Conservation (phyloP, 2,113 vertebrate species). For the Onychorhynchus coronatus region DNA sequence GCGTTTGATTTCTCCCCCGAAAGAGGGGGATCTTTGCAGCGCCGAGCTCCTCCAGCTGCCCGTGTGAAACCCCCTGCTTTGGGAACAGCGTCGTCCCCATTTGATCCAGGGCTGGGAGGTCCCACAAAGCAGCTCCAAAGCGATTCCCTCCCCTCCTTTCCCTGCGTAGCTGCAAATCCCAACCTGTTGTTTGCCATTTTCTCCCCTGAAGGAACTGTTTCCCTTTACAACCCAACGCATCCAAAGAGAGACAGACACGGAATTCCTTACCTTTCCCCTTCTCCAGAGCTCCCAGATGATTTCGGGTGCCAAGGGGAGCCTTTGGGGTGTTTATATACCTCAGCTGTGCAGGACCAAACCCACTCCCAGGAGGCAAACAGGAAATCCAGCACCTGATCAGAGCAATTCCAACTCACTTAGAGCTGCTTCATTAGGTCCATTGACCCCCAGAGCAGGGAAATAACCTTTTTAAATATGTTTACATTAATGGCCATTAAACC, state of each 20-base stretch:
- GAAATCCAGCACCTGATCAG: constrained; percentile 28
- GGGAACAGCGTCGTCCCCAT: background rate
- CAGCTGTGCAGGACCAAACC: background rate
- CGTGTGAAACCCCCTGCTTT: background rate
- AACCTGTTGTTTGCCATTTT: fast-evolving
- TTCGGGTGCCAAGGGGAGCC: background rate
- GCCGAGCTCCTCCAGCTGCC: background rate
- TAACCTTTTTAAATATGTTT: constrained; percentile 43
- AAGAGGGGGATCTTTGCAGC: background rate
- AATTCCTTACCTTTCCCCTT: constrained; percentile 20
- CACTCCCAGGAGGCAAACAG: background rate
- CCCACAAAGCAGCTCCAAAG: background rate
- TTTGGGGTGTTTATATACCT: background rate
- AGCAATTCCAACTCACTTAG: constrained; percentile 53
- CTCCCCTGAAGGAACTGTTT: fast-evolving
- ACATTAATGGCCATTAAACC: constrained; percentile 60
- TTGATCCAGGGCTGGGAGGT: background rate
- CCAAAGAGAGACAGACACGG: fast-evolving
- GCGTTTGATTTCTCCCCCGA: background rate
- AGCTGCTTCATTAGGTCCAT: constrained; percentile 28
- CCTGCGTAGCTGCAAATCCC: background rate
- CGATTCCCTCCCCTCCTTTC: background rate
- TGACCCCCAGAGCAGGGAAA: constrained; percentile 42
- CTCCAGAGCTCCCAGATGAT: background rate
- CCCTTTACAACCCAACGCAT: fast-evolving